Base-by-base conservation (phyloP, 1,140 invertebrate genomes). In the Drosophila arawakana region DNA sequence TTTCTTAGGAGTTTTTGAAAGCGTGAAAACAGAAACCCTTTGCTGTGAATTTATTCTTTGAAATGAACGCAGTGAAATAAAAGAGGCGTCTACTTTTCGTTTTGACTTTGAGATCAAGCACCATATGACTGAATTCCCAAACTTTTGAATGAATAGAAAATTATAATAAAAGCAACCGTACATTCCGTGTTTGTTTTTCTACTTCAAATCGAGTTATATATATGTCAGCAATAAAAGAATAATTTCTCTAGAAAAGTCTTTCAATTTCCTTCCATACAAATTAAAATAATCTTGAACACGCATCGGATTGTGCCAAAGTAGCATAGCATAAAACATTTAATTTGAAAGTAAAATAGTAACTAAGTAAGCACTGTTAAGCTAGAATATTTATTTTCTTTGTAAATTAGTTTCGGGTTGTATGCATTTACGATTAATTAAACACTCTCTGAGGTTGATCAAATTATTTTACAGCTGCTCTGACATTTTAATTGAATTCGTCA, bases 401-500 rank as follows among this genome's bases (percentile, higher is more conserved):
- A 5, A 30, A 43, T 43, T 43, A 43, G 41, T 43, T 43, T 43
- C 6, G 25, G 25, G 1, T n/a, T 43, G 11, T 13, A 10, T 43
- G 3, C 2, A 43, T 11, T 43, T 43, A n/a, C 41, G 5, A 11
- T 43, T 43, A 30, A 30, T 30, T 30, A 5, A 30, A 30, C 1
- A 1, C 41, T 43, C 4, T 21, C 5, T 3, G 50, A 11, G 25
- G 50, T 15, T 25, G 34, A 52, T 77, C 79, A 81, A 81, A 73
- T 57, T 73, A 49, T 70, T 76, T 43, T 50, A 54, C 73, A 73
- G 49, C 37, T 67, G 37, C 47, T 77, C 60, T 84, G 71, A 63
- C 63, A 67, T 67, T 81, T 84, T 81, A 81, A 78, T 85, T 85
- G 78, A 78, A 85, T 65, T 34, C 50, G 2, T 54, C 68, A 54